Evolutionary conservation across 2,113 vertebrate species (phyloP), one percentile per base, ranked within the genome.

Genomic region (Mormyrus iriodes): DNA sequence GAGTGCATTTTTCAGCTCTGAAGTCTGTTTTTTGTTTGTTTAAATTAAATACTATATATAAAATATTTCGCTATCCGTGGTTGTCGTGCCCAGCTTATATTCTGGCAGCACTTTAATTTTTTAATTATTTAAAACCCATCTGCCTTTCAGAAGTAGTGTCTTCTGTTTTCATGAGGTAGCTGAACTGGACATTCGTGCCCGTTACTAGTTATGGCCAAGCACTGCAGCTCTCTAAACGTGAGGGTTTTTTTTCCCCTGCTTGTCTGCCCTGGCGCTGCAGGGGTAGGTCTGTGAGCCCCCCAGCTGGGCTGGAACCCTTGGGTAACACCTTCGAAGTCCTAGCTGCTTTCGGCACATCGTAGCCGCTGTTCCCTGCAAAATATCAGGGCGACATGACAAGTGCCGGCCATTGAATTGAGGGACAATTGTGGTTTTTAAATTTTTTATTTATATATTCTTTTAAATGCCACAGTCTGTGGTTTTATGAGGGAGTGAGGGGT

Each of bases 361-460:
- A 73, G 58, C 27, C 17, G 6, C 21, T 17, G 49, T 27, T 35
- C 31, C 48, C 35, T 87, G 39, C 49, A 90, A 82, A 79, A 51
- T 51, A n/a, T 46, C 65, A 21, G n/a, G 39, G 42, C 31, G 21
- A 53, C 48, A 12, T 48, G 21, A 39, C 48, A 51, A 87, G 10
- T 53, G 19, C 46, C 53, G 49, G 5, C 44, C 85, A 79, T 86
- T 82, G 61, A 87, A 90, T 73, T 82, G 49, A 76, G 83, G 61
- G 86, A 87, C 89, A 89, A 87, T 89, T 35, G 48, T 52, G 69
- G 42, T 86, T 69, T 17, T 49, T 65, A 21, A 49, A 46, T 15
- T 35, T 7, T 76, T 52, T 85, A 12, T 85, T 42, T 85, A 24
- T 85, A 13, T 83, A 27, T 73, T 73, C 9, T 73, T 44, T 21